Evolutionary conservation across 2,797 vertebrate species (phyloP).

Genomic region (Morus bassanus): DNA sequence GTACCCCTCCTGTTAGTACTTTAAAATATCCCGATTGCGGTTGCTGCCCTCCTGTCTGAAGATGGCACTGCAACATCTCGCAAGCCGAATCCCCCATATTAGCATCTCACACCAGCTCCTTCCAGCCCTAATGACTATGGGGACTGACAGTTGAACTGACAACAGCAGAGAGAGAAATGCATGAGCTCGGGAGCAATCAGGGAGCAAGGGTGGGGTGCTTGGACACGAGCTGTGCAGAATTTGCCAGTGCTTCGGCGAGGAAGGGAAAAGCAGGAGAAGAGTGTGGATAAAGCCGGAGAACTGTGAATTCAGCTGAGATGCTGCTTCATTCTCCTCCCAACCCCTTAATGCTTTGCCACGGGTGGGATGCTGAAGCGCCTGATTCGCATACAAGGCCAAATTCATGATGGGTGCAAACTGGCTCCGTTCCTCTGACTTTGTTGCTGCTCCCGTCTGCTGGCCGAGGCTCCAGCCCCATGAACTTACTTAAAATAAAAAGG

Average conservation of each 20-base stretch:
- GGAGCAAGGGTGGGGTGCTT: not conserved
- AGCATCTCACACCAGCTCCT: not conserved
- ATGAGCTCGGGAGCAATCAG: not conserved
- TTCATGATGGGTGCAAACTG: not conserved
- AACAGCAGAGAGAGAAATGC: not conserved
- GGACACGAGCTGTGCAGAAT: not conserved
- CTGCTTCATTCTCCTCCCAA: not conserved
- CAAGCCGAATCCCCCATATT: not conserved
- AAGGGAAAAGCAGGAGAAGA: not conserved
- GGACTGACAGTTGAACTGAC: not conserved
- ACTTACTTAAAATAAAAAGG: not conserved
- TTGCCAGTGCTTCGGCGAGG: rapidly evolving
- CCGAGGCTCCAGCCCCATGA: not conserved
- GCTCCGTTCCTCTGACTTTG: not conserved
- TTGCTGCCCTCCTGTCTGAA: conserved; percentile 52
- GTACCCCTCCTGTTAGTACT: rapidly evolving
- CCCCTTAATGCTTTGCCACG: not conserved
- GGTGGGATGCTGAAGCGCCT: not conserved
- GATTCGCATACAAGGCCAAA: rapidly evolving
- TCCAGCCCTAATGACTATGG: not conserved
- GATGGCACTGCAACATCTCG: conserved; percentile 61
- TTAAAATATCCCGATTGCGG: rapidly evolving
- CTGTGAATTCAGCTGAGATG: not conserved
- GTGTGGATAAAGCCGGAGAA: not conserved
- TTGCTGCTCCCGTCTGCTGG: not conserved